Evolutionary conservation across 1,140 invertebrate genomes (phyloP), one percentile per base, ranked within the genome.

Genomic region (Zaprionus lachaisei): DNA sequence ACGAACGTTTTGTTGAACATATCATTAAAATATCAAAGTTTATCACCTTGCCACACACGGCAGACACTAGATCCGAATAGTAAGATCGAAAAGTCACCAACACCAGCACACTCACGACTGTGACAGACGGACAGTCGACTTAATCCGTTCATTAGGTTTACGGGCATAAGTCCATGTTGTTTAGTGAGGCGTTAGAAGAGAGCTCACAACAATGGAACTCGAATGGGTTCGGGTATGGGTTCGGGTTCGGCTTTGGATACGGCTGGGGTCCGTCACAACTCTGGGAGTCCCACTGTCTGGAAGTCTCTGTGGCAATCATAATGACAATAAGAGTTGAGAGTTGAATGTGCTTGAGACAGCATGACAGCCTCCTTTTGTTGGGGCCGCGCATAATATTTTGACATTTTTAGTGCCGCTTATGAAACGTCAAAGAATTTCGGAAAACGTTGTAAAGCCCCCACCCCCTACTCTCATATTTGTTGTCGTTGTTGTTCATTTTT

Each of bases 21-120:
- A 87, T 87, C 85, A 90, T 90, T 90, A 90, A 90, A 90, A 90
- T 90, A 90, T 91, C 86, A 90, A 91, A 90, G 86, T 90, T 90
- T 90, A 90, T 90, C 86, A 85, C 86, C 85, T 85, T 90, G 79
- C 85, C 85, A 89, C 85, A 89, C 84, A 86, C 80, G 55, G 31
- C 66, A 55, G 57, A 63, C 61, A 55, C 38, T 55, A 55, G 37
- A 37, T 54, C 28, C 47, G 72, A 74, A 80, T 72, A 79, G 41
- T 73, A 70, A 77, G 77, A 72, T 83, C 72, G 63, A 74, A 75
- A 57, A 86, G 67, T 56, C 65, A 77, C 56, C 44, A 24, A 67
- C 60, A 61, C 56, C 26, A 26, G 24, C n/a, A 44, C n/a, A 57
- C 37, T 31, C n/a, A 34, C 17, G 31, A 51, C 51, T 64, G 60